A percentile compares a stretch with the other conserved stretches of the same genome.
Conservation (phyloP, 2,888 invertebrate species). For the Phyllotreta striolata region DNA sequence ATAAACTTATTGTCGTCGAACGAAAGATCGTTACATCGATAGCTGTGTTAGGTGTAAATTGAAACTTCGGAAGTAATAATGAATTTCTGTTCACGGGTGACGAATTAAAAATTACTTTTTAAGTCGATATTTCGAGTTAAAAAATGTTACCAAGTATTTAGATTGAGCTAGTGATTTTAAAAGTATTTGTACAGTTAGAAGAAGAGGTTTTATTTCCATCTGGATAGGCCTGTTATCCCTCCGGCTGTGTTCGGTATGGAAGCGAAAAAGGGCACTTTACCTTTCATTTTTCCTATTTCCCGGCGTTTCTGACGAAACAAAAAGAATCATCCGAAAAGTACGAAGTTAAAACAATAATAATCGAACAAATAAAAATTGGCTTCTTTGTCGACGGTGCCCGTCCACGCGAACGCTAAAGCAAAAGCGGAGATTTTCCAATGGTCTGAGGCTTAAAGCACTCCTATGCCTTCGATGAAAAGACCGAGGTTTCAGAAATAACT, state of each 20-base stretch:
- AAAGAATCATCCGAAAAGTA: constrained; percentile 10
- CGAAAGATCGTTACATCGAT: background rate
- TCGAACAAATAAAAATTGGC: constrained; percentile 42
- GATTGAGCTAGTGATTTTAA: too few species aligned
- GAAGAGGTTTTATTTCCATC: too few species aligned
- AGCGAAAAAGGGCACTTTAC: constrained; percentile 4
- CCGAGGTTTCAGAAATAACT: constrained; percentile 18
- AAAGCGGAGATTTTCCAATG: constrained; percentile 39
- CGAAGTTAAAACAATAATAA: constrained; percentile 35
- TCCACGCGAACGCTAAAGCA: constrained; percentile 37
- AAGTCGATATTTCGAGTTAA: too few species aligned
- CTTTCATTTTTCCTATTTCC: constrained; percentile 14
- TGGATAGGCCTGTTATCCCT: background rate
- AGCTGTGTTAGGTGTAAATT: background rate
- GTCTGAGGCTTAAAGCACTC: constrained; percentile 22
- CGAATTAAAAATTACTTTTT: constrained; percentile 5
- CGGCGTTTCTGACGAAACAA: constrained; percentile 12
- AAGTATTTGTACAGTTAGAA: too few species aligned
- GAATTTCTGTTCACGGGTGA: background rate
- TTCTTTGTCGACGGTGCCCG: constrained; percentile 39
- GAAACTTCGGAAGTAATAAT: constrained; percentile 10
- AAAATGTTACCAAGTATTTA: too few species aligned
- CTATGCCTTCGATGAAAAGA: constrained; percentile 16
- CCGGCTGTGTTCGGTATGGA: constrained; percentile 1
- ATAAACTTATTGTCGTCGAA: constrained; percentile 4